phyloP scores from a whole-genome alignment of 1,140 invertebrate genomes.

The Bombus vancouverensis region DNA sequence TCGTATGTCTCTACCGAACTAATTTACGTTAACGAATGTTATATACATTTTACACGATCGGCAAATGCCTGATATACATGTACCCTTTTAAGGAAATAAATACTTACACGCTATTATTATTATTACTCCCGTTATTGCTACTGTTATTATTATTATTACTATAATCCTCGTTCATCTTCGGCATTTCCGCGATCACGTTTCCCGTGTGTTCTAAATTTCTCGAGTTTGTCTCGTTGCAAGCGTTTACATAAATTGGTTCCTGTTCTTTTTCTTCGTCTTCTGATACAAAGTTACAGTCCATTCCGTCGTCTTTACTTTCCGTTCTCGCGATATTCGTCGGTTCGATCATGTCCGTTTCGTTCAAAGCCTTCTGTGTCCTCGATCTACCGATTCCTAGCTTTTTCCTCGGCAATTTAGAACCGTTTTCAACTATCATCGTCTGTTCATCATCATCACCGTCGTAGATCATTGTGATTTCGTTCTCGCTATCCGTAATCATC shows the following conservation, averaged over 20 bases:
- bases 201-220: constrained; percentile 59
- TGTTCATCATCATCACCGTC: constrained; percentile 53
- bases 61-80: too few relatives aligned
- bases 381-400: constrained; percentile 31
- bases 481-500: constrained; percentile 69
- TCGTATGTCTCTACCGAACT: too few relatives aligned
- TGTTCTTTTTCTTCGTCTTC: constrained; percentile 75
- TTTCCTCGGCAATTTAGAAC: constrained; percentile 44
- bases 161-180: constrained; percentile 49
- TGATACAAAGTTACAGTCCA: constrained; percentile 78
- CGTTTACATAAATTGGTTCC: constrained; percentile 78
- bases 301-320: constrained; percentile 78
- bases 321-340: constrained; percentile 66
- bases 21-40: not conserved
- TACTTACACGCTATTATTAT: constrained; percentile 61
- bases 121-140: constrained; percentile 41
- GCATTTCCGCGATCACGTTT: not conserved
- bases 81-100: not conserved
- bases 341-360: constrained; percentile 22
- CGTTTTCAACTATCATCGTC: constrained; percentile 45
- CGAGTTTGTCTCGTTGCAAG: constrained; percentile 70
- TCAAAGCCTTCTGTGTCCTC: constrained; percentile 45
- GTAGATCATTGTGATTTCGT: constrained; percentile 65
- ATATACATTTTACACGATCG: not conserved
- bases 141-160: constrained; percentile 60